Percentiles rank a stretch among this genome's conserved stretches.
phyloP scores from a whole-genome alignment of 2,113 vertebrate genomes.

The Baryphthengus martii region DNA sequence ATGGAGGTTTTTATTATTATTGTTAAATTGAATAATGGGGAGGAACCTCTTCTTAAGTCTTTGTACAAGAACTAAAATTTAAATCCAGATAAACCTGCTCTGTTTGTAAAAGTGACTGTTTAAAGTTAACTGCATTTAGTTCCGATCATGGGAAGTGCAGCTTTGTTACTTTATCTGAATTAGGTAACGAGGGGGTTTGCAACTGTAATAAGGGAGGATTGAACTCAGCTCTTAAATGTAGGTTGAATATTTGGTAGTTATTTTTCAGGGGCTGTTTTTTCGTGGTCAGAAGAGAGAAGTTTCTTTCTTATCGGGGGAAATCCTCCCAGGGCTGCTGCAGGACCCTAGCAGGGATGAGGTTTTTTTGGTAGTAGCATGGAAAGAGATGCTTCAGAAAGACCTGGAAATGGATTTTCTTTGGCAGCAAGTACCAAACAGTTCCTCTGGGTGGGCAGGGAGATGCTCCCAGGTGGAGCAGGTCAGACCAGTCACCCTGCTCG shows the following conservation, averaged over 20 bases:
- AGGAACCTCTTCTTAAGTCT: slow-evolving; percentile 27
- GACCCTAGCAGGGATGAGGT: background rate
- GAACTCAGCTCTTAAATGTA: background rate
- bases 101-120: slow-evolving; percentile 13
- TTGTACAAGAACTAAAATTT: background rate
- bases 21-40: slow-evolving; percentile 60
- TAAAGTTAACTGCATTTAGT: slow-evolving; percentile 36
- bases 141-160: background rate
- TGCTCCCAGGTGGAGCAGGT: background rate
- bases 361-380: background rate
- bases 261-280: background rate
- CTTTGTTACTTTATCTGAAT: slow-evolving; percentile 17
- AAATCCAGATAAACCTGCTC: slow-evolving; percentile 7
- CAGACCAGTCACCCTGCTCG: accelerated
- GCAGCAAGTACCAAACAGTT: accelerated
- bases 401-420: background rate
- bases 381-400: background rate
- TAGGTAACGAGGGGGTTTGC: background rate
- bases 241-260: background rate
- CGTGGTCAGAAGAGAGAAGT: background rate
- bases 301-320: background rate
- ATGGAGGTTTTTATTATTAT: slow-evolving; percentile 53
- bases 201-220: background rate
- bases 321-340: background rate
- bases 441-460: background rate